Base-by-base conservation (phyloP, 1,140 invertebrate genomes). In the Adoxophyes honmai region DNA sequence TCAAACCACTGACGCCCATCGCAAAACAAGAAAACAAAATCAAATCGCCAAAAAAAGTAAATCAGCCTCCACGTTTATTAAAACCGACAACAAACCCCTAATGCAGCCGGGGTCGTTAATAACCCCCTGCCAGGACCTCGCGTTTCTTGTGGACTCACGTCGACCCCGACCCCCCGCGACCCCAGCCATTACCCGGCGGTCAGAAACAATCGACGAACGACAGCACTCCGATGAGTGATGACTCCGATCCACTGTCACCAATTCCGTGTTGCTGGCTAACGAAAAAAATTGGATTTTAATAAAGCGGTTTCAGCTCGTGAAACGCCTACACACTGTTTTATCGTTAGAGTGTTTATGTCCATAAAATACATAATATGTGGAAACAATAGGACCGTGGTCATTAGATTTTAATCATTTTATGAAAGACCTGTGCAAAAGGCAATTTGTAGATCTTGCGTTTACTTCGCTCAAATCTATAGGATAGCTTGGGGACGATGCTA, bases 151-250 rank as follows among this genome's bases (percentile, higher is more conserved):
- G 16, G 15, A 42, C 16, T 44, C 39, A 11, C 39, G 15, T 7
- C 15, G n/a, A 9, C 11, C 13, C 14, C n/a, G 34, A 11, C n/a
- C 15, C 39, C 39, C 16, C 15, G 8, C 6, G 36, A 36, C 10
- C 18, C 16, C 42, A n/a, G n/a, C 42, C 21, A 48, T 48, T 48
- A 48, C 42, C 21, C 42, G 11, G 16, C 42, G 42, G 42, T 48
- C 42, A 48, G 42, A 48, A 48, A 48, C 42, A 48, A 48, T 48
- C 42, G 42, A 18, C 42, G n/a, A 48, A 28, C 42, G 42, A 48
- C 42, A 48, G 42, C n/a, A 44, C 4, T n/a, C 1, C 21, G 42
- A 48, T 48, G 42, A 48, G 10, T 48, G 42, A 48, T 48, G 21
- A n/a, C 42, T 10, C n/a, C 7, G 7, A 28, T 28, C 21, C 6